Conservation (phyloP, 2,113 vertebrate species). For the Sander lucioperca region DNA sequence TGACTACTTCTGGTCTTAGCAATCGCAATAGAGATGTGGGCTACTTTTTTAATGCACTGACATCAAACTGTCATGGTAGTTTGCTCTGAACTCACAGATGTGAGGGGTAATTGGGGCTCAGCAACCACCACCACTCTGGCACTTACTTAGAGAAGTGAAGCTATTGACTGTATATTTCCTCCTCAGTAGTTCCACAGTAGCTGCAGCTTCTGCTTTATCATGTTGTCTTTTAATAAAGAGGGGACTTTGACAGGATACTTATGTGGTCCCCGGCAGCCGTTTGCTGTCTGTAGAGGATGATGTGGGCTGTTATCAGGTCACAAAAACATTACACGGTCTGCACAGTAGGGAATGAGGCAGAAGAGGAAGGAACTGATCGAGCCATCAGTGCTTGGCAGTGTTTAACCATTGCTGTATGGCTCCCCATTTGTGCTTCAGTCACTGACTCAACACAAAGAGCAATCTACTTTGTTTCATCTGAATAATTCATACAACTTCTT, state of each 20-base stretch:
- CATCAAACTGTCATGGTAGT: slow-evolving; percentile 38
- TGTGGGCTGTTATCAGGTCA: slow-evolving; percentile 41
- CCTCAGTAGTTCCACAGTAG: slow-evolving; percentile 29
- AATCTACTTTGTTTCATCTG: slow-evolving; percentile 22
- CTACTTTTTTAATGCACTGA: slow-evolving; percentile 10
- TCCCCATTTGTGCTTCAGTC: slow-evolving; percentile 29
- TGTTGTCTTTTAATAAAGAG: slow-evolving; percentile 15
- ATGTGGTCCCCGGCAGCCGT: neutral
- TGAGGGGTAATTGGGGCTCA: slow-evolving; percentile 33
- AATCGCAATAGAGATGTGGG: slow-evolving; percentile 1
- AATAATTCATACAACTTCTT: slow-evolving; percentile 26
- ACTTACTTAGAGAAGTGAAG: slow-evolving; percentile 25
- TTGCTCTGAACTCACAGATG: slow-evolving; percentile 21
- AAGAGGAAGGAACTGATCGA: slow-evolving; percentile 43
- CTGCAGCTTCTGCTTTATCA: slow-evolving; percentile 45
- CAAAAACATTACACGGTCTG: slow-evolving; percentile 32
- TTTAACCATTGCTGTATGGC: slow-evolving; percentile 26
- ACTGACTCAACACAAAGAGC: slow-evolving; percentile 22
- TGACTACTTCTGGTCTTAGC: slow-evolving; percentile 9
- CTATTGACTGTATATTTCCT: slow-evolving; percentile 29
- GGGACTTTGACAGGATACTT: slow-evolving; percentile 41
- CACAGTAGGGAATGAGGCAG: slow-evolving; percentile 12
- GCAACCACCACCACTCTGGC: neutral
- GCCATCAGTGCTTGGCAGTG: slow-evolving; percentile 25
- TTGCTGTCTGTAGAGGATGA: slow-evolving; percentile 23